phyloP scores from a whole-genome alignment of 35 echinoderm and acorn worm genomes.

The Anneissia japonica region DNA sequence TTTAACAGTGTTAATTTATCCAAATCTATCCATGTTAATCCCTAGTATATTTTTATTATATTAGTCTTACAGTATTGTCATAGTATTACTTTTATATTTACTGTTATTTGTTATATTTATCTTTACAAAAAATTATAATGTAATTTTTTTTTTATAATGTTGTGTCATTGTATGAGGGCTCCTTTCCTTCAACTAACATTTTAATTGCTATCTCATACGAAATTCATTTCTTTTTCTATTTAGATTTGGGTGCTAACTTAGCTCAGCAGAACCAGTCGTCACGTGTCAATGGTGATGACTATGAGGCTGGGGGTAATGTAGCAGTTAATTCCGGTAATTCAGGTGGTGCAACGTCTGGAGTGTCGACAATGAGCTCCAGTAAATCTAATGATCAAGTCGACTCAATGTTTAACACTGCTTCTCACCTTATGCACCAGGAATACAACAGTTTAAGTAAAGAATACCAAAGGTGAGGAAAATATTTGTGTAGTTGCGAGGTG shows the following conservation, averaged over 20 bases:
- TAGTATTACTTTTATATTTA: too few relatives aligned
- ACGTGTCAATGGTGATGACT: slow-evolving; percentile 27
- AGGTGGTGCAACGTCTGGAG: slow-evolving; percentile 46
- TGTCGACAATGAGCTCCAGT: slow-evolving; percentile 79
- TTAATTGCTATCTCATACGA: slow-evolving; percentile 68
- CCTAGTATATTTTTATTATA: too few relatives aligned
- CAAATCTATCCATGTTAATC: too few relatives aligned
- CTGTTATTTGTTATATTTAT: too few relatives aligned
- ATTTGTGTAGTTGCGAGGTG: slow-evolving; percentile 33
- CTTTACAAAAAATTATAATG: too few relatives aligned
- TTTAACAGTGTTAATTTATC: too few relatives aligned
- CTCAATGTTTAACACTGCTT: neutral
- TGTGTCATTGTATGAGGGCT: slow-evolving; percentile 10
- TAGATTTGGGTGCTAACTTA: neutral
- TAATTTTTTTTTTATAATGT: slow-evolving; percentile 72
- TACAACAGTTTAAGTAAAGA: slow-evolving; percentile 62
- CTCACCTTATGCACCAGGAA: slow-evolving; percentile 33
- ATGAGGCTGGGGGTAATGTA: slow-evolving; percentile 55
- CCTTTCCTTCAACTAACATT: too few relatives aligned
- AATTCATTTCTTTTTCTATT: slow-evolving; percentile 44
- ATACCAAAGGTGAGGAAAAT: slow-evolving; percentile 59
- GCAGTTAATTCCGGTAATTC: slow-evolving; percentile 18
- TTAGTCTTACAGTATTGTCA: too few relatives aligned
- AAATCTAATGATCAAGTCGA: slow-evolving; percentile 55
- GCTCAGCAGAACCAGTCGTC: neutral